Percentiles rank a stretch among this genome's conserved stretches.
Conservation (phyloP, 23 tunicate genomes). For the Trididemnum clinides region DNA sequence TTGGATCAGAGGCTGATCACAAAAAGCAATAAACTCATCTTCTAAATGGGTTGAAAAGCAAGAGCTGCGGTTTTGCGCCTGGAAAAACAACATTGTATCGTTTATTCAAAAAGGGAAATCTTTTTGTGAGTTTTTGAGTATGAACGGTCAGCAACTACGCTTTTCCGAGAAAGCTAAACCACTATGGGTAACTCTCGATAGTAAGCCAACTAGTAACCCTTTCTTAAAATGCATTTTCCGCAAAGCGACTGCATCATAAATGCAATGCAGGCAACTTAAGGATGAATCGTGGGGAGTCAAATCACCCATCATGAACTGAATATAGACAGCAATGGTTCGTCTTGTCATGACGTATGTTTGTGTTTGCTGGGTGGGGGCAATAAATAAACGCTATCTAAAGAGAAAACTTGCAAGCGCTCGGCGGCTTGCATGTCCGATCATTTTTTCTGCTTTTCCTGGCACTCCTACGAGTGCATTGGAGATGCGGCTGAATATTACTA, state of each 20-base stretch:
- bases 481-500: not conserved
- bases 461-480: not conserved
- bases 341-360: not conserved
- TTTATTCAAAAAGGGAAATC: not conserved
- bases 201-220: not conserved
- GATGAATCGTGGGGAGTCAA: not conserved
- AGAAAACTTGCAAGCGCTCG: not conserved
- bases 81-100: not conserved
- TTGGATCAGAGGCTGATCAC: not conserved
- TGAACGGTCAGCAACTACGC: not conserved
- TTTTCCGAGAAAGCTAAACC: not conserved
- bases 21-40: not conserved
- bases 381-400: not conserved
- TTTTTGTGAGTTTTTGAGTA: not conserved
- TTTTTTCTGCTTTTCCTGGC: not conserved
- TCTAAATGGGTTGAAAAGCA: not conserved
- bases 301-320: not conserved
- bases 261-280: not conserved
- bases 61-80: not conserved
- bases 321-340: not conserved
- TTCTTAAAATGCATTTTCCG: not conserved
- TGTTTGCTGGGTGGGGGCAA: not conserved
- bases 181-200: not conserved
- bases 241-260: conserved; percentile 2
- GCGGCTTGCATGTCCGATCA: not conserved